Conservation (phyloP, 2,888 invertebrate genomes). For the Acleris emargana region DNA sequence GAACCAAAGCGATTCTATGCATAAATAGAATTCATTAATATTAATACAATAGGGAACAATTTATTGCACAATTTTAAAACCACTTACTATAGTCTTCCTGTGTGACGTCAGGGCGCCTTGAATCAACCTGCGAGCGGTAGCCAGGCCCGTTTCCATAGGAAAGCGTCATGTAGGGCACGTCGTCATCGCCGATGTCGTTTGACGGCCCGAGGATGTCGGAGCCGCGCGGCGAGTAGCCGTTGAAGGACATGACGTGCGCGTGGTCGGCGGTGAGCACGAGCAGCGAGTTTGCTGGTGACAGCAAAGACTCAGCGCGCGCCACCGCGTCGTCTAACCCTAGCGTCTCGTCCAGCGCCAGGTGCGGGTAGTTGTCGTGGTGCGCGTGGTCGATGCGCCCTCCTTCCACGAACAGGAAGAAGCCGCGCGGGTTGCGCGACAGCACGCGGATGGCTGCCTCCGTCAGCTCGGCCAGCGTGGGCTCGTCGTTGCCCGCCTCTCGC, state of each 20-base stretch:
- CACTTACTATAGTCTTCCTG: slow-evolving; percentile 54
- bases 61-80: neutral
- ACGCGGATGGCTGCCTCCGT: slow-evolving; percentile 87
- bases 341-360: slow-evolving; percentile 87
- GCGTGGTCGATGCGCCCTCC: slow-evolving; percentile 87
- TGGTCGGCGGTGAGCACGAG: slow-evolving; percentile 91
- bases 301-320: slow-evolving; percentile 64
- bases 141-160: slow-evolving; percentile 87
- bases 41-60: too few relatives aligned
- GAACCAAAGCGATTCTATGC: slow-evolving; percentile 49
- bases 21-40: slow-evolving; percentile 7
- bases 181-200: slow-evolving; percentile 71
- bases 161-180: slow-evolving; percentile 83
- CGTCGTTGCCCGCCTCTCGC: slow-evolving; percentile 65
- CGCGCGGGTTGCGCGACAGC: slow-evolving; percentile 85
- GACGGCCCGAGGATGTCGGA: slow-evolving; percentile 66
- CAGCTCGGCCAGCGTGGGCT: slow-evolving; percentile 76
- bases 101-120: slow-evolving; percentile 74
- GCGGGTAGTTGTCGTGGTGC: slow-evolving; percentile 85
- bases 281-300: slow-evolving; percentile 86
- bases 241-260: slow-evolving; percentile 87
- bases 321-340: slow-evolving; percentile 86
- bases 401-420: slow-evolving; percentile 92
- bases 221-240: slow-evolving; percentile 86
- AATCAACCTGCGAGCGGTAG: slow-evolving; percentile 62